Conservation (phyloP, 2,888 invertebrate species). For the Argyra leucocephala region DNA sequence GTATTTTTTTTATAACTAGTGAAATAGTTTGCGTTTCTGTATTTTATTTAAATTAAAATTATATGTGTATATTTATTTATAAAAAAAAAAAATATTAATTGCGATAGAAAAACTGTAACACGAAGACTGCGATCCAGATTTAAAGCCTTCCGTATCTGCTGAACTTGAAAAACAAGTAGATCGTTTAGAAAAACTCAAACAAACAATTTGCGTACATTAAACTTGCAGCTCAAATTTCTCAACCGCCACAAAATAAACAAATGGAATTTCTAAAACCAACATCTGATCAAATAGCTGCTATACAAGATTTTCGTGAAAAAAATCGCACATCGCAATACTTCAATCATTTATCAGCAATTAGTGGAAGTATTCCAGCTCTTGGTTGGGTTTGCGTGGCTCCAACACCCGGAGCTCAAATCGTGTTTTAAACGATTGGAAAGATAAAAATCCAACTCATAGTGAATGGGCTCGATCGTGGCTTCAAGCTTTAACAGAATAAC, state of each 20-base stretch:
- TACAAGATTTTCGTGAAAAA: slow-evolving; percentile 82
- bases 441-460: slow-evolving; percentile 82
- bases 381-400: slow-evolving; percentile 93
- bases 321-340: slow-evolving; percentile 77
- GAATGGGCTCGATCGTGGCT: slow-evolving; percentile 95
- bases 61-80: too few relatives aligned
- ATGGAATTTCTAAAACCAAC: slow-evolving; percentile 69
- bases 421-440: slow-evolving; percentile 96
- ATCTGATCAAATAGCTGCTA: slow-evolving; percentile 70
- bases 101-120: too few relatives aligned
- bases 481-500: slow-evolving; percentile 72
- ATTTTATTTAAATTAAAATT: too few relatives aligned
- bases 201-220: slow-evolving; percentile 75
- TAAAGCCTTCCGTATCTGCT: slow-evolving; percentile 45
- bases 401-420: slow-evolving; percentile 91
- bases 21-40: too few relatives aligned
- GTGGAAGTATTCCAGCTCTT: slow-evolving; percentile 90
- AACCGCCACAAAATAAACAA: slow-evolving; percentile 67
- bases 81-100: too few relatives aligned
- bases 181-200: slow-evolving; percentile 64
- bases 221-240: slow-evolving; percentile 66
- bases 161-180: slow-evolving; percentile 61
- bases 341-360: slow-evolving; percentile 92
- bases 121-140: slow-evolving; percentile 48
- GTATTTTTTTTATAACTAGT: too few relatives aligned